These are phyloP conservation scores for Catostylus mosaicus DNA, from an alignment of 30 jellyfish, hydroid and myxozoan genomes.

Conservation along the genomic window DNA sequence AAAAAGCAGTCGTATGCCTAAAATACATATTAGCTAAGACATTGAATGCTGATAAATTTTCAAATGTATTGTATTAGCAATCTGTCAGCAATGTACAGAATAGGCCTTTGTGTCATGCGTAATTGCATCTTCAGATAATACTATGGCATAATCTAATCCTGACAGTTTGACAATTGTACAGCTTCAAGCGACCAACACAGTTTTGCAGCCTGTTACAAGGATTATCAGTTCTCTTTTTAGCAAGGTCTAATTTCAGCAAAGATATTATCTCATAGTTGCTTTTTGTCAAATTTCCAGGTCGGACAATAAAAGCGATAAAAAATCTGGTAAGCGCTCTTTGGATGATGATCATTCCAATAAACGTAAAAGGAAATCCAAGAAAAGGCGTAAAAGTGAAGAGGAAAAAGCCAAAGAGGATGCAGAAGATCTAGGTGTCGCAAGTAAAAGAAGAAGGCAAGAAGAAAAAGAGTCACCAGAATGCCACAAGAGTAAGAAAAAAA, in stretches of 20 bases:
- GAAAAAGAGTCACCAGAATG: not conserved
- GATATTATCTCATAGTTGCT: not conserved
- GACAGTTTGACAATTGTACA: too few relatives aligned
- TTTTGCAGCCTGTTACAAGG: not conserved
- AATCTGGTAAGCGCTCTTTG: not conserved
- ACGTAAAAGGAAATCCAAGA: slow-evolving; percentile 11
- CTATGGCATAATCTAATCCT: too few relatives aligned
- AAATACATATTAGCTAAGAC: too few relatives aligned
- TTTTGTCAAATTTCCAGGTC: not conserved
- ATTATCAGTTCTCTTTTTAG: not conserved
- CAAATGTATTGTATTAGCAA: too few relatives aligned
- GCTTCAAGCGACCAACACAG: too few relatives aligned
- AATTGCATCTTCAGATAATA: too few relatives aligned
- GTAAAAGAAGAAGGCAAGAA: slow-evolving; percentile 3
- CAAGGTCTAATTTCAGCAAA: not conserved
- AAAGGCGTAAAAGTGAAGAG: slow-evolving; percentile 2
- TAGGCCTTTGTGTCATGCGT: too few relatives aligned
- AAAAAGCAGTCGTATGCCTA: too few relatives aligned
- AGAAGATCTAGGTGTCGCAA: not conserved
- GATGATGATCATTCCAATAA: not conserved
- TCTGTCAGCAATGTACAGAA: too few relatives aligned
- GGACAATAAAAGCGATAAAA: not conserved
- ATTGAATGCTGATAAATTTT: too few relatives aligned
- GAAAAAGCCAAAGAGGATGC: not conserved
- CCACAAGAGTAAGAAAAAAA: not conserved